These are phyloP conservation scores for Nothoprocta perdicaria DNA, from an alignment of 2,113 vertebrate species.

Conservation along the genomic window DNA sequence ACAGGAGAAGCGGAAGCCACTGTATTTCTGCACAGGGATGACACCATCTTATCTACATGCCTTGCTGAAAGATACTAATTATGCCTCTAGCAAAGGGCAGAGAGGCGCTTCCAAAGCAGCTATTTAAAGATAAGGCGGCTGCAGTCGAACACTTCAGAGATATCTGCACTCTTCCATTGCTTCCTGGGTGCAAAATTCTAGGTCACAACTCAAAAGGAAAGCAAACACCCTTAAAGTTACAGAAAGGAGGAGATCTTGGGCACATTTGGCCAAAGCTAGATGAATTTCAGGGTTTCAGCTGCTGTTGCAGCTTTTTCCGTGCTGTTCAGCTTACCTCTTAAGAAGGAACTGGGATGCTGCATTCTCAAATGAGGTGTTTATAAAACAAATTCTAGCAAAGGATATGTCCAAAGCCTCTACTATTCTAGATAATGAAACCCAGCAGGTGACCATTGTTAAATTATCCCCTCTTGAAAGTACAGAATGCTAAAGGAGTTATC, in stretches of 20 bases:
- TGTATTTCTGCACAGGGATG: not conserved
- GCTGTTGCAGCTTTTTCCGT: slow-evolving; percentile 25
- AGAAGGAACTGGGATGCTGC: slow-evolving; percentile 13
- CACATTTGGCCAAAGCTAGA: not conserved
- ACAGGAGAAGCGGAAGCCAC: not conserved
- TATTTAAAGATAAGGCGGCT: slow-evolving; percentile 68
- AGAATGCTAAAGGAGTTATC: not conserved
- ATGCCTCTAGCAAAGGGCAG: slow-evolving; percentile 56
- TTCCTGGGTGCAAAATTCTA: slow-evolving; percentile 41
- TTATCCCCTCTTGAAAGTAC: slow-evolving; percentile 13
- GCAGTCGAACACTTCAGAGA: slow-evolving; percentile 57
- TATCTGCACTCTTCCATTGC: not conserved
- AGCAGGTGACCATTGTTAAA: slow-evolving; percentile 12
- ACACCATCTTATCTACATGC: not conserved
- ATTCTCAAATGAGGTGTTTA: slow-evolving; percentile 26
- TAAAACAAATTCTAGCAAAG: slow-evolving; percentile 43
- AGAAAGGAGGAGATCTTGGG: not conserved
- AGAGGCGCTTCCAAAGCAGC: slow-evolving; percentile 37
- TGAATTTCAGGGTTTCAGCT: not conserved
- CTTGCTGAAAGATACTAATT: slow-evolving; percentile 54
- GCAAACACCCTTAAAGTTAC: not conserved
- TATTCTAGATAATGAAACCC: slow-evolving; percentile 32
- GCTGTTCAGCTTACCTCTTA: not conserved
- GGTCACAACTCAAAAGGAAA: not conserved
- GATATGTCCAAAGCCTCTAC: not conserved